Percentiles rank a stretch among this genome's conserved stretches.
Evolutionary conservation across 2,888 invertebrate species (phyloP).

Genomic region (Sceliomorpha sp.): DNA sequence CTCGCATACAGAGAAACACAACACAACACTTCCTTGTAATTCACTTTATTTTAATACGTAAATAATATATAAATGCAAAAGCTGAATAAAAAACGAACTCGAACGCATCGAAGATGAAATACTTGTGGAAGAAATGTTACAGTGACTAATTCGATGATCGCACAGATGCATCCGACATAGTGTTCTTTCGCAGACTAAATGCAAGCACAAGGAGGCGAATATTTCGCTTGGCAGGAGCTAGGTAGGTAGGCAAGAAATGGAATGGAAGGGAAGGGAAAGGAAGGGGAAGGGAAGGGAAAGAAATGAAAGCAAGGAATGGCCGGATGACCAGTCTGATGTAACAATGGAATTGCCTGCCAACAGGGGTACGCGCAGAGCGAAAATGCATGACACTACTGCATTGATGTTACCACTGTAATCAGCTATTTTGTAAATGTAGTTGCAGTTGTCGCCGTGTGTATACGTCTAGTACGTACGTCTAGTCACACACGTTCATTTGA

Average conservation of each 20-base stretch:
- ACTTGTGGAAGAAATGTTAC: slow-evolving; percentile 10
- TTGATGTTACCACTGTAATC: slow-evolving; percentile 34
- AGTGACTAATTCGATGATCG: slow-evolving; percentile 42
- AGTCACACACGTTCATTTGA: too few relatives aligned
- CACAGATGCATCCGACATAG: slow-evolving; percentile 49
- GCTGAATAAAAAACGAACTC: too few relatives aligned
- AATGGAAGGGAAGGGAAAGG: too few relatives aligned
- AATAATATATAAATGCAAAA: too few relatives aligned
- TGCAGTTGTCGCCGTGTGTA: too few relatives aligned
- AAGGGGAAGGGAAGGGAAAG: slow-evolving; percentile 61
- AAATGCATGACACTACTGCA: slow-evolving; percentile 58
- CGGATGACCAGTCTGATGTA: slow-evolving; percentile 76
- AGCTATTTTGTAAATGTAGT: too few relatives aligned
- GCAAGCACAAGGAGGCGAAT: slow-evolving; percentile 57
- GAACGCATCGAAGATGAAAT: neutral
- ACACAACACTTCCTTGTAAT: too few relatives aligned
- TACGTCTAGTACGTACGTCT: too few relatives aligned
- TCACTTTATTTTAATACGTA: too few relatives aligned
- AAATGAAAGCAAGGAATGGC: slow-evolving; percentile 57
- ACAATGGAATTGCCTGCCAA: slow-evolving; percentile 72
- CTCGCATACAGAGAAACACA: too few relatives aligned
- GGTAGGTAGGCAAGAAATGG: too few relatives aligned
- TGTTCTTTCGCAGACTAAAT: slow-evolving; percentile 58
- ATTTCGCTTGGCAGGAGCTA: slow-evolving; percentile 53
- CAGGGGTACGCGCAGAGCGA: slow-evolving; percentile 64